phyloP scores from a whole-genome alignment of 2,888 invertebrate species.

The Lasioglossum morio region DNA sequence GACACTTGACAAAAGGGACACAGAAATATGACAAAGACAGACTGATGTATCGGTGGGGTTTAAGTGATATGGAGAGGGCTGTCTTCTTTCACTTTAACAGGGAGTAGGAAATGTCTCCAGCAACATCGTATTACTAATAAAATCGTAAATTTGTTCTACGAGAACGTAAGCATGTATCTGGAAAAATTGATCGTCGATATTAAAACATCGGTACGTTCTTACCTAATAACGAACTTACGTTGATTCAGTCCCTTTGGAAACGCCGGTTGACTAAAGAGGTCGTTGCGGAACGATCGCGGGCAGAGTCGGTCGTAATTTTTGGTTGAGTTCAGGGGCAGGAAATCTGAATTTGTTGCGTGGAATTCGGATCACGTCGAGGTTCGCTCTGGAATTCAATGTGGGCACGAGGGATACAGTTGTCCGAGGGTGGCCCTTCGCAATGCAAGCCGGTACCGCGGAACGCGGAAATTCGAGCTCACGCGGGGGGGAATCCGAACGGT shows the following conservation, averaged over 20 bases:
- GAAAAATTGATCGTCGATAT: neutral
- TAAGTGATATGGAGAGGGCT: neutral
- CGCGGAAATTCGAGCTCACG: conserved; percentile 70
- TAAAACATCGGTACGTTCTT: neutral
- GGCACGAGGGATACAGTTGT: conserved; percentile 47
- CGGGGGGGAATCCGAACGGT: conserved; percentile 56
- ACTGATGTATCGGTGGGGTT: neutral
- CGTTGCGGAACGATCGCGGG: neutral
- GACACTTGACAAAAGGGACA: conserved; percentile 6
- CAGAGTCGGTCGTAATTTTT: conserved; percentile 18
- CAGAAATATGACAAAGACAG: conserved; percentile 2
- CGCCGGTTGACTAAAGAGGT: neutral
- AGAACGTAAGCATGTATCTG: neutral
- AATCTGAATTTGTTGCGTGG: conserved; percentile 20
- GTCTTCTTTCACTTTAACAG: neutral
- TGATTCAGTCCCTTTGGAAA: neutral
- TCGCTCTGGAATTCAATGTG: conserved; percentile 48
- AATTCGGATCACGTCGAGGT: conserved; percentile 54
- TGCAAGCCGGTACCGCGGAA: conserved; percentile 58
- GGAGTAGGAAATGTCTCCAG: neutral
- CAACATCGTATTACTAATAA: neutral
- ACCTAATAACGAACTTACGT: neutral
- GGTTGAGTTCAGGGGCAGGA: neutral
- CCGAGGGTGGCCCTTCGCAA: conserved; percentile 41
- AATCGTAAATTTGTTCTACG: neutral